phyloP scores from a whole-genome alignment of 2,797 vertebrate genomes.

The Apodemus agrarius region DNA sequence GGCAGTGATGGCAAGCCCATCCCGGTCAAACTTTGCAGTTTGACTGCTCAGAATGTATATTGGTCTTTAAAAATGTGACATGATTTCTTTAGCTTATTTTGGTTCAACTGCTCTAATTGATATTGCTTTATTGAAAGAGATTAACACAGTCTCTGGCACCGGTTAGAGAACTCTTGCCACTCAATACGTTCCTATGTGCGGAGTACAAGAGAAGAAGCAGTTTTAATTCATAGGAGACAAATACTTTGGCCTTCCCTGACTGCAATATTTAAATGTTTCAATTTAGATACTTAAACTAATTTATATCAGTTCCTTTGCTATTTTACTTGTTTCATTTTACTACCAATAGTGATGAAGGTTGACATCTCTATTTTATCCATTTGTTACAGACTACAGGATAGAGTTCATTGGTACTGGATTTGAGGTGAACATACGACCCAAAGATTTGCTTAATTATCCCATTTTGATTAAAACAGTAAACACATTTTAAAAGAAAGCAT shows the following conservation, averaged over 20 bases:
- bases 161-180: not conserved
- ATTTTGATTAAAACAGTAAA: not conserved
- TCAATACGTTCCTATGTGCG: conserved; percentile 17
- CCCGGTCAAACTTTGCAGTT: not conserved
- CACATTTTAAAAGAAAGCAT: not conserved
- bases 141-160: not conserved
- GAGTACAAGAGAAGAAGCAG: not conserved
- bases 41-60: not conserved
- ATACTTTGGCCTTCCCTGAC: not conserved
- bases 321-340: conserved; percentile 12
- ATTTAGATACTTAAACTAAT: not conserved
- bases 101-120: conserved; percentile 20
- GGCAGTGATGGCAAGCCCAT: not conserved
- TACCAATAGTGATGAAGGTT: not conserved
- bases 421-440: not conserved
- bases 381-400: not conserved
- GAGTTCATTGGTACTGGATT: too few species aligned
- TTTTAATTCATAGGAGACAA: conserved; percentile 12
- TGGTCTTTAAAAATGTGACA: conserved; percentile 54
- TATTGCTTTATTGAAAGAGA: conserved; percentile 42
- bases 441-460: not conserved
- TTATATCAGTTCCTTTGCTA: not conserved
- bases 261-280: conserved; percentile 11
- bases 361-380: not conserved
- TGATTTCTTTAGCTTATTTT: conserved; percentile 52